Percentiles rank a stretch among this genome's conserved stretches.
Conservation (phyloP, 2,888 invertebrate genomes). For the Phlogophora meticulosa region DNA sequence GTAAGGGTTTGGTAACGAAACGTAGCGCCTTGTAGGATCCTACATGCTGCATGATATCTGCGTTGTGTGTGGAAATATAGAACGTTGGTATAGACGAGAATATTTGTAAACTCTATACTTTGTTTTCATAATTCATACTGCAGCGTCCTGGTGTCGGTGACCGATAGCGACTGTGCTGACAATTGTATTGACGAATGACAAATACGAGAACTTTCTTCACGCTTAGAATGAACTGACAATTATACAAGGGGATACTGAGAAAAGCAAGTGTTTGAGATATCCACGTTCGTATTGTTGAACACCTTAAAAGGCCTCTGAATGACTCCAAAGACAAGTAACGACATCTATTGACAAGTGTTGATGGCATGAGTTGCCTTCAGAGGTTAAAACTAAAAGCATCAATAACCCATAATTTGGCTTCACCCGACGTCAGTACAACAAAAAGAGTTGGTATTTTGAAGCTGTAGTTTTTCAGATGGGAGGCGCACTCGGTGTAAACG, state of each 20-base stretch:
- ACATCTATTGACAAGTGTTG: conserved; percentile 33
- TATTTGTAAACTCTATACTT: conserved; percentile 61
- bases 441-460: conserved; percentile 42
- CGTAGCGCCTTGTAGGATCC: conserved; percentile 8
- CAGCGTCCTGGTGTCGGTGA: conserved; percentile 56
- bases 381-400: conserved; percentile 31
- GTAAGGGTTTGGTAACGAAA: conserved; percentile 6
- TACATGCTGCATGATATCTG: conserved; percentile 16
- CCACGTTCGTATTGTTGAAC: background rate
- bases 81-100: conserved; percentile 40
- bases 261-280: conserved; percentile 26
- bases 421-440: conserved; percentile 27
- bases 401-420: conserved; percentile 35
- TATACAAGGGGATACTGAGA: conserved; percentile 28
- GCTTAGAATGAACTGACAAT: conserved; percentile 23
- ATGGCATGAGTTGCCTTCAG: conserved; percentile 23
- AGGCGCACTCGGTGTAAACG: conserved; percentile 59
- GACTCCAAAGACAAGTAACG: conserved; percentile 13
- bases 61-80: conserved; percentile 9
- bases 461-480: conserved; percentile 51
- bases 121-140: conserved; percentile 62
- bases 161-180: conserved; percentile 49
- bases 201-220: conserved; percentile 46
- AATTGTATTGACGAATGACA: conserved; percentile 56
- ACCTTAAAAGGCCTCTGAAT: conserved; percentile 9